Evolutionary conservation across 2,888 invertebrate genomes (phyloP).

Genomic region (Megaustenia siamemsis): DNA sequence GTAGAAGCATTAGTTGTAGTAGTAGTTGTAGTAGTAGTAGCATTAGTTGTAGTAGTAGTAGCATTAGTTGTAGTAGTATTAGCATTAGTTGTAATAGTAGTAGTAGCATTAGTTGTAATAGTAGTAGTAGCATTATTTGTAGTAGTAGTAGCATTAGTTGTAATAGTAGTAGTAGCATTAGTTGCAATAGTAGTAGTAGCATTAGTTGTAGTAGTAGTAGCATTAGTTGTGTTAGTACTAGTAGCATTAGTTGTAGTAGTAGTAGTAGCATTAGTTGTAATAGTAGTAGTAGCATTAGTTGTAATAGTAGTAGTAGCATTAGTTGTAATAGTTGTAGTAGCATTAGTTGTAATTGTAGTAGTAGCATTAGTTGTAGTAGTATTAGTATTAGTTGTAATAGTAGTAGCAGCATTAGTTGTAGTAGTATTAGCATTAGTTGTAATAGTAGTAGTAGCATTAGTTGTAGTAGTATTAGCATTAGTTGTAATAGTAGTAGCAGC

Average conservation of each 20-base stretch:
- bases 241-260: neutral
- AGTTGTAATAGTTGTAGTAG: neutral
- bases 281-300: neutral
- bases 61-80: neutral
- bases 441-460: no score
- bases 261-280: neutral
- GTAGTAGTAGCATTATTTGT: neutral
- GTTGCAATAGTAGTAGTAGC: neutral
- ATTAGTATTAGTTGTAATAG: no score
- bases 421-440: no score
- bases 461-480: no score
- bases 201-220: slow-evolving; percentile 14
- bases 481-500: no score
- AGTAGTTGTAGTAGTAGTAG: no score
- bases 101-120: neutral
- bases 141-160: neutral
- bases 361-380: neutral
- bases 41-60: no score
- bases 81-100: neutral
- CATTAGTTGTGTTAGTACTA: neutral
- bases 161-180: neutral
- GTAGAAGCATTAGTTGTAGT: no score
- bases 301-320: neutral
- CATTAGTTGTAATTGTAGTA: neutral
- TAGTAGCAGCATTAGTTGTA: no score